A percentile compares a stretch with the other conserved stretches of the same genome.
These are phyloP conservation scores for Danaus plexippus DNA, from an alignment of 1,140 invertebrate species.

Conservation along the genomic window DNA sequence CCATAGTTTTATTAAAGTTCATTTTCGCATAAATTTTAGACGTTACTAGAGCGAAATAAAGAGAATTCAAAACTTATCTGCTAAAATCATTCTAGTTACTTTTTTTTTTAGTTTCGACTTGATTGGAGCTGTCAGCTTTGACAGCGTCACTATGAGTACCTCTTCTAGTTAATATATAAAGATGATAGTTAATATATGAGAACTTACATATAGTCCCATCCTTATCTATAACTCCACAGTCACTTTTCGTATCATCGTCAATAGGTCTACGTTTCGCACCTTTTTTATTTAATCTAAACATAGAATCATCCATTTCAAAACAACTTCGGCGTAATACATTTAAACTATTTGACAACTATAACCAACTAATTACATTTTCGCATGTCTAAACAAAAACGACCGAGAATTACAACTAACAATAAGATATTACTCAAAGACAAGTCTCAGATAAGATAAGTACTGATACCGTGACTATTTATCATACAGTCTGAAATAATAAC, in stretches of 20 bases:
- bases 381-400: conserved; percentile 37
- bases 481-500: conserved; percentile 23
- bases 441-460: conserved; percentile 56
- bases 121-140: too few species aligned
- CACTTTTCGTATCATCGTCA: conserved; percentile 58
- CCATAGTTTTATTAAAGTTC: too few species aligned
- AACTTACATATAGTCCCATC: conserved; percentile 31
- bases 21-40: too few species aligned
- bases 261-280: conserved; percentile 48
- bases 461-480: conserved; percentile 56
- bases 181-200: background rate
- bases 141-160: background rate
- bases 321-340: background rate
- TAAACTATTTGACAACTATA: conserved; percentile 17
- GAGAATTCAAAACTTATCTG: too few species aligned
- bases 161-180: background rate
- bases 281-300: conserved; percentile 21
- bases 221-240: conserved; percentile 48
- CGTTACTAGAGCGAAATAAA: too few species aligned
- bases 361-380: conserved; percentile 27
- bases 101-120: too few species aligned
- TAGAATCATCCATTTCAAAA: conserved; percentile 46
- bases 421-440: conserved; percentile 46
- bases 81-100: too few species aligned
- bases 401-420: conserved; percentile 58